Evolutionary conservation across 2,888 invertebrate species (phyloP).

Genomic region (Augiades crinisus): DNA sequence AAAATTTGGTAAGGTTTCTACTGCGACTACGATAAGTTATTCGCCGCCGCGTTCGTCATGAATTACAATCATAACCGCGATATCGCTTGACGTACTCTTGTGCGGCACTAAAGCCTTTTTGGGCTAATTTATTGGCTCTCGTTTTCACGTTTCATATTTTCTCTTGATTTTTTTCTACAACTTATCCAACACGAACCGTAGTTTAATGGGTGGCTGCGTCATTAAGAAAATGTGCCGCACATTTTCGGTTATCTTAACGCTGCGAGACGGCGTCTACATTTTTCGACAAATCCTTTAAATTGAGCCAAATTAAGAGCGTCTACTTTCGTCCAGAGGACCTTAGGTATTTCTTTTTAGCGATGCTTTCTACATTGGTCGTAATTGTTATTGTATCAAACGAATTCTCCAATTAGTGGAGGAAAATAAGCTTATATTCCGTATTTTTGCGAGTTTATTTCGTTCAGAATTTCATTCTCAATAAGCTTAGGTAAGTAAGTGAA

Average conservation of each 20-base stretch:
- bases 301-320: constrained; percentile 13
- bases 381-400: constrained; percentile 1
- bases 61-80: not conserved
- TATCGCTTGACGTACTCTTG: not conserved
- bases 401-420: not conserved
- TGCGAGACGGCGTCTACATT: not conserved
- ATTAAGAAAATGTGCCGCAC: constrained; percentile 27
- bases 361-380: not conserved
- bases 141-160: constrained; percentile 11
- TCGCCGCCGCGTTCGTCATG: too few relatives aligned
- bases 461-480: not conserved
- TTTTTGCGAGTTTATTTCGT: too few relatives aligned
- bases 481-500: not conserved
- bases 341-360: constrained; percentile 6
- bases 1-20: not conserved
- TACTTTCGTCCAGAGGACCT: constrained; percentile 8
- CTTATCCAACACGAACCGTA: constrained; percentile 17
- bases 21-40: not conserved
- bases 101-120: constrained; percentile 9
- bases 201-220: constrained; percentile 20
- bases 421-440: not conserved
- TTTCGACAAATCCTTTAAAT: constrained; percentile 22
- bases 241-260: constrained; percentile 27
- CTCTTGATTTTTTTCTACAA: constrained; percentile 18
- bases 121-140: constrained; percentile 15